A percentile compares a stretch with the other conserved stretches of the same genome.
phyloP scores from a whole-genome alignment of 2,113 vertebrate species.

The Bos taurus region ARS-UCD2.0 NC_037347.1:56734501-56735000 shows the following conservation, averaged over 20 bases:
- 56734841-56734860: background rate
- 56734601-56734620: background rate
- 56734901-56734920: background rate
- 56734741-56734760: background rate
- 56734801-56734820: accelerated
- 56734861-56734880: background rate
- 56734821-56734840: background rate
- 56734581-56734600: background rate
- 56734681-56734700: background rate
- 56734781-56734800: background rate
- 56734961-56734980: background rate
- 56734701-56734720: conserved; percentile 13
- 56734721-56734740: conserved; percentile 12
- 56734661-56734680: background rate
- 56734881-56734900: background rate
- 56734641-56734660: accelerated
- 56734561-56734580: background rate
- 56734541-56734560: background rate
- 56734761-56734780: background rate
- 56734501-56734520: background rate
- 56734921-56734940: background rate
- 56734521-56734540: background rate
- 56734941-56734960: background rate
- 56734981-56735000: background rate
- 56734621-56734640: background rate